These are phyloP conservation scores for Calonectris borealis DNA, from an alignment of 2,113 vertebrate genomes.

Conservation along the genomic window DNA sequence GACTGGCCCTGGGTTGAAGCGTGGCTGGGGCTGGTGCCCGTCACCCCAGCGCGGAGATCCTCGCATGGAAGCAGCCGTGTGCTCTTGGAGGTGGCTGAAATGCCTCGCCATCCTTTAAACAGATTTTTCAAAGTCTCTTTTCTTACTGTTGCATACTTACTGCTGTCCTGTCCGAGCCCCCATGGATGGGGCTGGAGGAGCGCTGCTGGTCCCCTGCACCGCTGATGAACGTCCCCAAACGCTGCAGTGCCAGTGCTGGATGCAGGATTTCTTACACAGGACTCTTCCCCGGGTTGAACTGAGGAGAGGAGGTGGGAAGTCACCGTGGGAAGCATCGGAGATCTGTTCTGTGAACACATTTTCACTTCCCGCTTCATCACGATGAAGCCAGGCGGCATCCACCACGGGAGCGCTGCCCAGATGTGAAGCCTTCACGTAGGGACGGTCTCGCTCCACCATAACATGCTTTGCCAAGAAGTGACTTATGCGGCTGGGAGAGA, in stretches of 20 bases:
- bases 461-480: background rate
- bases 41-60: accelerated
- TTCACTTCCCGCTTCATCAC: background rate
- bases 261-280: background rate
- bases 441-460: accelerated
- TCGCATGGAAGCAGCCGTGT: accelerated
- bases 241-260: accelerated
- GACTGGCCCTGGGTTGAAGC: background rate
- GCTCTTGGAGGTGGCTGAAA: background rate
- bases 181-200: background rate
- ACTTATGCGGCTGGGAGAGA: background rate
- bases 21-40: background rate
- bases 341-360: background rate
- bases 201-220: background rate
- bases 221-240: background rate
- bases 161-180: background rate
- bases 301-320: background rate
- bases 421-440: background rate
- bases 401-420: accelerated
- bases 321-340: background rate
- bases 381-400: background rate
- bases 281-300: accelerated
- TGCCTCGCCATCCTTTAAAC: accelerated
- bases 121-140: background rate
- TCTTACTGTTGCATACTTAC: background rate